Evolutionary conservation across 2,797 vertebrate species (phyloP), one percentile per base, ranked within the genome.

Genomic region (Coccyzus lansbergi): DNA sequence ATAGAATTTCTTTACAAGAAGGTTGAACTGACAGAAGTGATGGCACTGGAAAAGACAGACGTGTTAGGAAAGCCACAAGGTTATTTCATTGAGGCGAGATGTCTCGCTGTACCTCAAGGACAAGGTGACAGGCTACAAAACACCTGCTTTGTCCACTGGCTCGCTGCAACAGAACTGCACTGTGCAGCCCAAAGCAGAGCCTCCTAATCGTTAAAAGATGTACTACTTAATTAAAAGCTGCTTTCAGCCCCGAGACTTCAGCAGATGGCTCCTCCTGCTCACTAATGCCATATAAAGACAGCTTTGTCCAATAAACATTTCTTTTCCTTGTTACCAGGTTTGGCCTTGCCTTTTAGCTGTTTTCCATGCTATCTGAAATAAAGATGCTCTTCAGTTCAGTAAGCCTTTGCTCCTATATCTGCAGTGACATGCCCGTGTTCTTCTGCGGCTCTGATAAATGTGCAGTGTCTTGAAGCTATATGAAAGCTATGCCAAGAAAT

Each of bases 401-500:
- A 17, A 94, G 63, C 55, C 62, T 83, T 74, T 62, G 53, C 55
- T 90, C 69, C 68, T 75, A 34, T 42, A 90, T 91, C 79, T 88
- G 49, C 93, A 94, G 59, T 79, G 94, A 93, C 77, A 75, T 36
- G 77, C 63, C 56, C 6, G 24, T 65, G 84, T 92, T 88, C 78
- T 90, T 92, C 69, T 62, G 68, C 46, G 13, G 70, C 60, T 74
- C 83, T 93, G 94, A 95, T 84, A 94, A 94, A 96, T 75, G 78
- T 53, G 82, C 58, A 56, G 80, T 79, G 92, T 88, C 94, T 88
- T 79, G 70, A 88, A 95, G 92, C 80, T 80, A 75, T 60, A 94
- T 52, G 88, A 84, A 94, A 95, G 77, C 4, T 14, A 95, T 85
- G 75, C 83, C 83, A 92, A 93, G 87, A 83, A 93, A 94, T 88